Evolutionary conservation across 1,140 invertebrate species (phyloP), one percentile per base, ranked within the genome.

Genomic region (Asobara japonica): DNA sequence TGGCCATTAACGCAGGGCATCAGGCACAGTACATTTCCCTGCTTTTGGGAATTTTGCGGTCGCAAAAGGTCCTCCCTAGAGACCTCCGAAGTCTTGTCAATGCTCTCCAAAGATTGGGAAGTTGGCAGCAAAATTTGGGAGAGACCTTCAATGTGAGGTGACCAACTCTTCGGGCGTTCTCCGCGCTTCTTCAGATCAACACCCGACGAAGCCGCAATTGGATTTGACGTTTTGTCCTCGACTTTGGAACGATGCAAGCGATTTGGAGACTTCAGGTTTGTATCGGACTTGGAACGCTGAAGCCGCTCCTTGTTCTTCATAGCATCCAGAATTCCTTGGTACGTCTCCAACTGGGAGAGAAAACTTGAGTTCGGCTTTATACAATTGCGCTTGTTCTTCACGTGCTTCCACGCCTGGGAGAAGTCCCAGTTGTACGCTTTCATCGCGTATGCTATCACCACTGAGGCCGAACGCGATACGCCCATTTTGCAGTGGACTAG

Each of bases 401-500:
- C 97, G 87, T 95, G 94, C 66, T 94, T 91, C 76, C 96, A 89
- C 0, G 97, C 97, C 78, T 95, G 92, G 22, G 94, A 91, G 76
- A 98, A 93, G 78, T 95, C 92, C 96, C 95, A 97, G 81, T 96
- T 95, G 83, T 96, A 96, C 7, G 97, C 96, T 86, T 99, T 99
- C 97, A 99, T 99, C 3, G 95, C 94, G 85, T 98, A 99, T 0
- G 97, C 97, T 76, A 99, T 97, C 6, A 99, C 98, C 11, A 99
- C 98, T 0, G 97, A 98, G 1, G 98, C 97, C 3, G 97, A 99
- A 60, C 97, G 89, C 83, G 97, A 98, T n/a, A 99, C 95, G 5
- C 98, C 98, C 97, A 99, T 99, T 88, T 99, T 98, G 87, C 98
- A 99, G 83, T 99, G 97, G 29, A 99, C 97, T 65, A 99, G 87